Conservation (phyloP, 2,888 invertebrate species). For the Pyrochroa serraticornis region DNA sequence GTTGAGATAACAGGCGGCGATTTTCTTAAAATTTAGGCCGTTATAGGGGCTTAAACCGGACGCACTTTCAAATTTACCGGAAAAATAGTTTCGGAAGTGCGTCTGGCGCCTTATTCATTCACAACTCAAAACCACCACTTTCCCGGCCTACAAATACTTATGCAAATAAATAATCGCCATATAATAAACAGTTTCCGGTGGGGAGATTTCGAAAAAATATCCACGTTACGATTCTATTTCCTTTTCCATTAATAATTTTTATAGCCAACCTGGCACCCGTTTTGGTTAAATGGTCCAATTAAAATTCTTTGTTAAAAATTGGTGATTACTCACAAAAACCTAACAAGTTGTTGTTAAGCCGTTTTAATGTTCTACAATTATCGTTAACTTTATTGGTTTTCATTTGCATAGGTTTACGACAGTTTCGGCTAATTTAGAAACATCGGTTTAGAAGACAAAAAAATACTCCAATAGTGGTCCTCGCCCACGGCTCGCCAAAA, state of each 20-base stretch:
- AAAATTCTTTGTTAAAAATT: too few species aligned
- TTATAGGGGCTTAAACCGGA: conserved; percentile 4
- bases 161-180: conserved; percentile 22
- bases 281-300: not conserved
- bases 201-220: not conserved
- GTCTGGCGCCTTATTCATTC: conserved; percentile 22
- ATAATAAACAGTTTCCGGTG: conserved; percentile 25
- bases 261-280: not conserved
- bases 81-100: conserved; percentile 10
- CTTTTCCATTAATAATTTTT: conserved; percentile 14
- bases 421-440: too few species aligned
- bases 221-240: conserved; percentile 9
- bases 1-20: too few species aligned
- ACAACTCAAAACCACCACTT: conserved; percentile 11
- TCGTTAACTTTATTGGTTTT: too few species aligned
- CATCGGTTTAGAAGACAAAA: too few species aligned
- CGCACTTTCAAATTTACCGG: conserved; percentile 1
- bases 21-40: too few species aligned
- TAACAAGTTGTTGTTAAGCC: too few species aligned
- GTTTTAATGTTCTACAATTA: too few species aligned
- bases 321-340: too few species aligned
- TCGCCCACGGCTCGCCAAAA: too few species aligned
- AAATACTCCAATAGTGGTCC: too few species aligned
- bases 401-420: too few species aligned
- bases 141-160: conserved; percentile 21